Base-by-base conservation (phyloP, 2,888 invertebrate genomes). In the Ophion ellenae region DNA sequence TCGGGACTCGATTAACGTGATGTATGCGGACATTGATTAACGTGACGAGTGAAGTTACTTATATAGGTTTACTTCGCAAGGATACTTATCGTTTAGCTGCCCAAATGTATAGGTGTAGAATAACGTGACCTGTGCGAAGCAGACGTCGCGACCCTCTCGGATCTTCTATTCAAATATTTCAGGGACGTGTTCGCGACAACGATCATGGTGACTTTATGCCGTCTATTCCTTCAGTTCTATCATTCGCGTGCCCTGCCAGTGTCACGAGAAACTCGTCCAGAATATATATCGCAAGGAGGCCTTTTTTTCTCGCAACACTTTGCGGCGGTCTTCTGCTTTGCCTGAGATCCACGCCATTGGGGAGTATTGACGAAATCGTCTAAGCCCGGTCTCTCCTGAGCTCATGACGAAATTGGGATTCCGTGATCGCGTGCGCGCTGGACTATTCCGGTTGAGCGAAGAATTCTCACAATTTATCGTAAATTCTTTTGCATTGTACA, bases 381-480 rank as follows among this genome's bases (percentile, higher is more conserved):
- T 36, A 45, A 59, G 77, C 59, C 28, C 36, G 59, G 59, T 78
- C 69, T 59, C 20, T 45, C 17, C 11, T 28, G 24, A 61, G 17
- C 45, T 69, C 61, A 69, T 28, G 69, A 78, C 45, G 45, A 53
- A 63, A 71, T 79, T 14, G 70, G 47, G 47, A 70, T 47, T 63
- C 47, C 17, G 4, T 53, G 53, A 53, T 11, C 20, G 79, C 32
- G 69, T 47, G 32, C 63, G 78, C 47, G 28, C 61, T 45, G 70
- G 79, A 79, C 70, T 45, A 81, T 81, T 81, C 66, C 73, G 59
- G 59, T 45, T 74, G 73, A 74, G 28, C 28, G 73, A 20, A 45
- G 45, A 47, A 61, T 74, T 67, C 45, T 32, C 79, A 32, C n/a
- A 45, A 81, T 74, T 81, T 74, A 74, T 81, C 74, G 81, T 67